Percentiles rank a stretch among this genome's conserved stretches.
phyloP scores from a whole-genome alignment of 2,113 vertebrate species.

The Otus sunia region DNA sequence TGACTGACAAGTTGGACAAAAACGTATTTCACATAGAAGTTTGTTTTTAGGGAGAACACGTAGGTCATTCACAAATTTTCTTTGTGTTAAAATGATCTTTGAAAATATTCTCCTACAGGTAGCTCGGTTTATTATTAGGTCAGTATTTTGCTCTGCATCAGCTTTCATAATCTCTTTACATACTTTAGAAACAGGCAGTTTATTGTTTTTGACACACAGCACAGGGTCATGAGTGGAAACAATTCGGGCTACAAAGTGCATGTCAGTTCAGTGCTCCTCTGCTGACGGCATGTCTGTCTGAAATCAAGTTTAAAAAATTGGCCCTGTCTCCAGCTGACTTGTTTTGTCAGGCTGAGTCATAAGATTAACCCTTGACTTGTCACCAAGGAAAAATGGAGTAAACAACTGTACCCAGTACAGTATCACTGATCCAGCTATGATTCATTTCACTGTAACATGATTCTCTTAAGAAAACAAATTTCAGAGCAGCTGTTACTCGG shows the following conservation, averaged over 20 bases:
- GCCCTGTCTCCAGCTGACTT: conserved; percentile 78
- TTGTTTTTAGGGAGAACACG: neutral
- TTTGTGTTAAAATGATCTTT: neutral
- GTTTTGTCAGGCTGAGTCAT: conserved; percentile 76
- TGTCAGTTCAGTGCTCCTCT: conserved; percentile 68
- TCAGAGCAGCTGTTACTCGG: conserved; percentile 72
- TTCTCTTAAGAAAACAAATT: conserved; percentile 69
- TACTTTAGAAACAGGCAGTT: conserved; percentile 61
- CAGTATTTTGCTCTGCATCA: conserved; percentile 39
- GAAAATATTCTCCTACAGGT: conserved; percentile 25
- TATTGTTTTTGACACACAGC: conserved; percentile 63
- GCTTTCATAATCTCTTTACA: conserved; percentile 65
- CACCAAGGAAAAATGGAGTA: conserved; percentile 66
- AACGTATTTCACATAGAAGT: neutral
- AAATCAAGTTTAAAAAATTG: conserved; percentile 78
- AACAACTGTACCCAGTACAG: conserved; percentile 70
- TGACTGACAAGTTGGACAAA: neutral
- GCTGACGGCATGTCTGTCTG: conserved; percentile 72
- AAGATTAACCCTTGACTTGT: conserved; percentile 80
- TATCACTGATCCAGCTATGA: conserved; percentile 60
- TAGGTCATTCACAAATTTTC: conserved; percentile 22
- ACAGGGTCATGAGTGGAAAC: conserved; percentile 68
- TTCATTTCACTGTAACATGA: conserved; percentile 72
- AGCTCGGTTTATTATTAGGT: conserved; percentile 45
- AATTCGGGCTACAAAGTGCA: conserved; percentile 69